Evolutionary conservation across 2,888 invertebrate species (phyloP).

Genomic region (Platynereis dumerilii): DNA sequence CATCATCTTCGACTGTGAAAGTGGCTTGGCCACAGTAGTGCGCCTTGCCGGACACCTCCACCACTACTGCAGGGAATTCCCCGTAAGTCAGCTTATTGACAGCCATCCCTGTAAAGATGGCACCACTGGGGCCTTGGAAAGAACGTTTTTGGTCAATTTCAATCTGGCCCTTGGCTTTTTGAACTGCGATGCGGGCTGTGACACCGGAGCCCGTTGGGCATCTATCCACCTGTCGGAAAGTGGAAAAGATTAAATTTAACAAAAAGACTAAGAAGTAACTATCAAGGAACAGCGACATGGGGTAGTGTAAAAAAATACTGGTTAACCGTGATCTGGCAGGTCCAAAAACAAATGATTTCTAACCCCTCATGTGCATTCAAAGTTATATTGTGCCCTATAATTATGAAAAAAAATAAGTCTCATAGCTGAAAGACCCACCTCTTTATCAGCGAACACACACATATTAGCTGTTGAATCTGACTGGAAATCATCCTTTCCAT

Average conservation of each 20-base stretch:
- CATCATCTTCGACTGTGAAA: slow-evolving; percentile 56
- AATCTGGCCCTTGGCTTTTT: slow-evolving; percentile 47
- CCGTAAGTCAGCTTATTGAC: slow-evolving; percentile 36
- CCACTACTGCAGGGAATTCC: slow-evolving; percentile 51
- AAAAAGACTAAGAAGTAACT: not conserved
- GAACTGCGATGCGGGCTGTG: slow-evolving; percentile 59
- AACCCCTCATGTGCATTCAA: too few relatives aligned
- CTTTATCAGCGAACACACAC: slow-evolving; percentile 61
- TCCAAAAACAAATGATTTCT: too few relatives aligned
- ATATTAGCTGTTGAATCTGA: slow-evolving; percentile 47
- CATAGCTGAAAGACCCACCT: too few relatives aligned
- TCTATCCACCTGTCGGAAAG: slow-evolving; percentile 58
- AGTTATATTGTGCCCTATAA: too few relatives aligned
- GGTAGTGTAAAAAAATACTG: not conserved
- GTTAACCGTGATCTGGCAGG: not conserved
- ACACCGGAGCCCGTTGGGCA: slow-evolving; percentile 63
- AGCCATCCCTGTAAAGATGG: slow-evolving; percentile 23
- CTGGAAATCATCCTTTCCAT: slow-evolving; percentile 50
- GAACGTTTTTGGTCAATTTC: slow-evolving; percentile 44
- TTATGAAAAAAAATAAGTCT: too few relatives aligned
- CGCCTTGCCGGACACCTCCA: slow-evolving; percentile 59
- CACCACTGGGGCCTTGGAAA: slow-evolving; percentile 50
- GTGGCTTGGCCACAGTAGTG: slow-evolving; percentile 46
- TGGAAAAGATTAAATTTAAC: slow-evolving; percentile 2
- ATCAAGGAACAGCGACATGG: not conserved